A percentile compares a stretch with the other conserved stretches of the same genome.
phyloP scores from a whole-genome alignment of 2,888 invertebrate species.

The Phanerotoma sp. region DNA sequence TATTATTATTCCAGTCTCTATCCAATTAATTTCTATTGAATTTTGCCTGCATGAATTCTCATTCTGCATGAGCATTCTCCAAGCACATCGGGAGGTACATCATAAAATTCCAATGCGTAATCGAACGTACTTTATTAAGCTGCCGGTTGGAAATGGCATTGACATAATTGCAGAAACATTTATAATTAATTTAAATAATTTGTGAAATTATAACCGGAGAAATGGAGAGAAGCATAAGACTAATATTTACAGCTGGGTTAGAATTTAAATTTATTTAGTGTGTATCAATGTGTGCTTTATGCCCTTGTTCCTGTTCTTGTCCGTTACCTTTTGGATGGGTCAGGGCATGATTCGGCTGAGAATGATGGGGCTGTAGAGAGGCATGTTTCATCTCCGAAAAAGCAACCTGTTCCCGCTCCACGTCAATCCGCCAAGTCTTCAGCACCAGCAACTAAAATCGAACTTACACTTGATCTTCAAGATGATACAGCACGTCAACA shows the following conservation, averaged over 20 bases:
- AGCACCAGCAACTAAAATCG: conserved; percentile 40
- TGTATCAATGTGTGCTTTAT: conserved; percentile 58
- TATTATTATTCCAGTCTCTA: not conserved
- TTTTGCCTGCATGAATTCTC: conserved; percentile 6
- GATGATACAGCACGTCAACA: conserved; percentile 18
- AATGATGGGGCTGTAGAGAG: conserved; percentile 57
- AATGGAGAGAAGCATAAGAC: not conserved
- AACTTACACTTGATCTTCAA: conserved; percentile 48
- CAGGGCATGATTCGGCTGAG: conserved; percentile 58
- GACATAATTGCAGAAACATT: conserved; percentile 2
- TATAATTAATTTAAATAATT: not conserved
- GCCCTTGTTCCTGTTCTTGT: conserved; percentile 58
- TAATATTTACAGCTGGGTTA: conserved; percentile 45
- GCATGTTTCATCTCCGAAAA: conserved; percentile 56
- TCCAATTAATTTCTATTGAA: conserved; percentile 20
- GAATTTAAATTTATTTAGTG: conserved; percentile 51
- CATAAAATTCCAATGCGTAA: conserved; percentile 8
- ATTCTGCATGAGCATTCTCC: not conserved
- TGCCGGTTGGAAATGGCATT: not conserved
- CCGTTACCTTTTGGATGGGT: conserved; percentile 57
- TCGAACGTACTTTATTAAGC: conserved; percentile 4
- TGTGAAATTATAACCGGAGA: too few relatives aligned
- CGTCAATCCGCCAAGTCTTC: conserved; percentile 48
- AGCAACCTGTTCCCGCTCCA: conserved; percentile 55
- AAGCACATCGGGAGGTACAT: not conserved